Evolutionary conservation across 2,797 vertebrate genomes (phyloP), one percentile per base, ranked within the genome.

Genomic region (Graptemys geographica): DNA sequence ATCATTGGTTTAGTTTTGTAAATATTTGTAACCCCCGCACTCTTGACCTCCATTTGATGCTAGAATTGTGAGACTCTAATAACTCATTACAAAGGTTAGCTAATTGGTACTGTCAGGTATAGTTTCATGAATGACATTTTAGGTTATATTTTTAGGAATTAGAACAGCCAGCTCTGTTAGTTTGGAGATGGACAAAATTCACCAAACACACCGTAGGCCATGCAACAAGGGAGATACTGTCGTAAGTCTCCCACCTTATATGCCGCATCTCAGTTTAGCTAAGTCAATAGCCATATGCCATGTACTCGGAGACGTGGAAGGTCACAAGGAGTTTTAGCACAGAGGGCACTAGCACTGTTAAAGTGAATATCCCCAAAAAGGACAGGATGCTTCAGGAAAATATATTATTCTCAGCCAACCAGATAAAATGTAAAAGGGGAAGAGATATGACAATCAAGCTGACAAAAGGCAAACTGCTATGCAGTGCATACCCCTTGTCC

Each of bases 391-490:
- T 28, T 47, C 25, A 27, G 12, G 27, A 78, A 78, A 47, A 78
- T 49, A 78, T 27, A 49, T 78, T 49, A 78, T 78, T 78, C 44
- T 49, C 74, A 47, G 51, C 53, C 69, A 37, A 57, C 53, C 11
- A 89, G 33, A 1, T 1, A 0, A 76, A 79, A 74, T 2, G 33
- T 0, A 0, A 27, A 49, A 31, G 31, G n/a, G 25, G 0, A 23
- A 10, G 1, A 15, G 52, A 31, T 0, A 31, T 41, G 37, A 76
- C 87, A 86, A 51, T n/a, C 25, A 11, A 18, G 57, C 53, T 82
- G 83, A 53, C 15, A 62, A 53, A 52, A 72, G 18, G 0, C 1
- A 74, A 82, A 74, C 74, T 57, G 4, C 25, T 82, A 51, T 23
- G 69, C 41, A 76, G 41, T 82, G 72, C 62, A 69, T n/a, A 9